Evolutionary conservation across 1,140 invertebrate species (phyloP).

Genomic region (Rhopalosiphum maidis): DNA sequence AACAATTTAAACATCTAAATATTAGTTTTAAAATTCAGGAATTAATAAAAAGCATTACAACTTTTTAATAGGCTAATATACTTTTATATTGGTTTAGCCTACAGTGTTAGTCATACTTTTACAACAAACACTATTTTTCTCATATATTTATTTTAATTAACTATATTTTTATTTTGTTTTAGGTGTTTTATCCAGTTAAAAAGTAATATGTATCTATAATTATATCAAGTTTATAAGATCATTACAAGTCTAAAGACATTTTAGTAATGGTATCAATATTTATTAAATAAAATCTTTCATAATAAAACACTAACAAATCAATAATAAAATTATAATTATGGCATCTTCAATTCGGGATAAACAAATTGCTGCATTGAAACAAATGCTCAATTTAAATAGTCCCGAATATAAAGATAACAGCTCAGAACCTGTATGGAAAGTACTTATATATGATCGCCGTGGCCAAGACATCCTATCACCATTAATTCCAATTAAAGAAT

Average conservation of each 20-base stretch:
- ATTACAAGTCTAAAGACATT: background rate
- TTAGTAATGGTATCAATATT: slow-evolving; percentile 18
- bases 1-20: too few species aligned
- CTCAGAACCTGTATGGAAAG: slow-evolving; percentile 91
- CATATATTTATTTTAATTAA: background rate
- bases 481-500: slow-evolving; percentile 92
- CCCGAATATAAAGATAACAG: slow-evolving; percentile 75
- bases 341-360: slow-evolving; percentile 35
- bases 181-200: background rate
- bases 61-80: too few species aligned
- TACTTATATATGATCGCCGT: slow-evolving; percentile 93
- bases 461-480: slow-evolving; percentile 99
- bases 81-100: too few species aligned
- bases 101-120: too few species aligned
- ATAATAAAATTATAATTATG: slow-evolving; percentile 3
- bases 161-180: background rate
- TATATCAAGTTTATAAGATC: background rate
- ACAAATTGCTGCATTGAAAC: slow-evolving; percentile 58
- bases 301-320: background rate
- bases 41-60: too few species aligned
- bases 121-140: background rate
- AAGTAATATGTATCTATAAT: background rate
- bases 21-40: too few species aligned
- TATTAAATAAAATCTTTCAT: background rate
- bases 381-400: slow-evolving; percentile 82